These are phyloP conservation scores for Melanotaenia nigrans DNA, from an alignment of 2,797 vertebrate genomes.

Conservation along the genomic window DNA sequence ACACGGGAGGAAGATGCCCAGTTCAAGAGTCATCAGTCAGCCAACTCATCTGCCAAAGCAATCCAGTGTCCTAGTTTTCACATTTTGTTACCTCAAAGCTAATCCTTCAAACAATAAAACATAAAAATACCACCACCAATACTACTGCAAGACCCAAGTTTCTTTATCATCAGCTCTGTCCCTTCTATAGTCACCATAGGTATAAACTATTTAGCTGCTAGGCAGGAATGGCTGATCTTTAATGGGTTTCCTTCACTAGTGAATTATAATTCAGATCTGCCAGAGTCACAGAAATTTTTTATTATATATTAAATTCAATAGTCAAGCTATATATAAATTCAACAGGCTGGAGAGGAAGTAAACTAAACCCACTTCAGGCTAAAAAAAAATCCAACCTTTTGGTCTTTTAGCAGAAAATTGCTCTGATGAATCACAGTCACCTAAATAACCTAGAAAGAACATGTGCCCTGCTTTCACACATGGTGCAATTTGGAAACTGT, in stretches of 20 bases:
- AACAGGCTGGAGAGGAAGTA: neutral
- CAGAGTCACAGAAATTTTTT: neutral
- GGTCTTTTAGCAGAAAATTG: neutral
- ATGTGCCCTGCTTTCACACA: neutral
- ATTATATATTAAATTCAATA: no score
- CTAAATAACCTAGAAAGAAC: neutral
- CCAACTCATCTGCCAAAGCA: constrained; percentile 40
- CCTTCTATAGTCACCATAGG: no score
- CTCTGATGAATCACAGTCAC: neutral
- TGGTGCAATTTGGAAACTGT: constrained; percentile 11
- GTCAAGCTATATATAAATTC: neutral
- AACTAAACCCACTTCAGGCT: neutral
- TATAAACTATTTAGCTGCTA: no score
- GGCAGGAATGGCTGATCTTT: no score
- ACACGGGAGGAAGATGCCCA: constrained; percentile 18
- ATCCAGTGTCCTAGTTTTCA: constrained; percentile 16
- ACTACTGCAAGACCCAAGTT: no score
- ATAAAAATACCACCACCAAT: neutral
- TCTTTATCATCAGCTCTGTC: no score
- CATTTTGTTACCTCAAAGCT: constrained; percentile 7
- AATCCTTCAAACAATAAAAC: neutral
- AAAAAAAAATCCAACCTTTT: neutral
- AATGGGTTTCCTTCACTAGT: no score
- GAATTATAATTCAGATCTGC: no score
- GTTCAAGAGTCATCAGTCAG: constrained; percentile 4